A percentile compares a stretch with the other conserved stretches of the same genome.
Evolutionary conservation across 2,888 invertebrate species (phyloP).

Genomic region (Agrotis exclamationis): DNA sequence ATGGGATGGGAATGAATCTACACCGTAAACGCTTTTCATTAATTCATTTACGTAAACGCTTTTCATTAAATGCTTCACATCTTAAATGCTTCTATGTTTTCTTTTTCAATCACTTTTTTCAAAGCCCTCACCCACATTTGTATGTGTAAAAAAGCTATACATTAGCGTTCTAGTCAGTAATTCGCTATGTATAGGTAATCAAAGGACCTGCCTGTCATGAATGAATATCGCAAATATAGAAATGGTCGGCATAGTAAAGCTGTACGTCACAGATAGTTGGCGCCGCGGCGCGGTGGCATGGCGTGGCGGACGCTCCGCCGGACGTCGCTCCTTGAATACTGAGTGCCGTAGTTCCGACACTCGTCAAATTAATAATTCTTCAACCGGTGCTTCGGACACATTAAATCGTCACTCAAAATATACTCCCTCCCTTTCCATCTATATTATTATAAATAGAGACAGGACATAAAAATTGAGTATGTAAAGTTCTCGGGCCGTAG

Average conservation of each 20-base stretch:
- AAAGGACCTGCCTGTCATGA: conserved; percentile 50
- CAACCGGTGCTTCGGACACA: conserved; percentile 59
- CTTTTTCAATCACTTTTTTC: conserved; percentile 11
- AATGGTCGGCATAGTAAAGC: conserved; percentile 54
- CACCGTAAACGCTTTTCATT: too few relatives aligned
- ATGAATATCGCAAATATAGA: conserved; percentile 60
- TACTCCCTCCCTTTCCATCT: conserved; percentile 40
- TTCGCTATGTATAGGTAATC: conserved; percentile 43
- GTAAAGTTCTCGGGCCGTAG: conserved; percentile 47
- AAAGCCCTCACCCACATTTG: conserved; percentile 24
- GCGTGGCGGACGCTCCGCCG: conserved; percentile 37
- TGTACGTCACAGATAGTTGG: conserved; percentile 60
- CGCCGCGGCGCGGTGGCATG: conserved; percentile 36
- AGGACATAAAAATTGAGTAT: conserved; percentile 54
- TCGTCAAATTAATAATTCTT: conserved; percentile 79
- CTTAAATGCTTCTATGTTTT: too few relatives aligned
- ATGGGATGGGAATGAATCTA: too few relatives aligned
- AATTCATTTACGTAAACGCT: too few relatives aligned
- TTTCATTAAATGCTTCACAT: too few relatives aligned
- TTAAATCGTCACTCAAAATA: conserved; percentile 54
- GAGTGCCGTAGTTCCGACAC: conserved; percentile 79
- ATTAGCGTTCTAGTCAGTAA: conserved; percentile 29
- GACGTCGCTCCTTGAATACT: conserved; percentile 74
- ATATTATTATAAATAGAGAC: conserved; percentile 53
- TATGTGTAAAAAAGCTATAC: conserved; percentile 8